Evolutionary conservation across 2,888 invertebrate species (phyloP).

Genomic region (Amphimallon solstitiale): DNA sequence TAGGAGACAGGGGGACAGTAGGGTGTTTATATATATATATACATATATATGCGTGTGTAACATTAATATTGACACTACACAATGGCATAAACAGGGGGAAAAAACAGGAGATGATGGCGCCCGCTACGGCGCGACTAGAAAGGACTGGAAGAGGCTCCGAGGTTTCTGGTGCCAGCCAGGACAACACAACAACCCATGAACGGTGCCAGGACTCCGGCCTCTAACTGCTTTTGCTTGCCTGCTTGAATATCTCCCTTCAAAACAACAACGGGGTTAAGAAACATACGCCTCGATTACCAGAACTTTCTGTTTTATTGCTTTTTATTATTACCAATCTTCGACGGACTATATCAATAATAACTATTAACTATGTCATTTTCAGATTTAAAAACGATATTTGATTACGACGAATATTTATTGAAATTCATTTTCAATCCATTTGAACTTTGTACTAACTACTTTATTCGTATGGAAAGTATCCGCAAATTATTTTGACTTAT

Average conservation of each 20-base stretch:
- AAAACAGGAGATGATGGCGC: slow-evolving; percentile 51
- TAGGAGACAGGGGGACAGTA: slow-evolving; percentile 22
- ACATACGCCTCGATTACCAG: slow-evolving; percentile 20
- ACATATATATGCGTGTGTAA: slow-evolving; percentile 50
- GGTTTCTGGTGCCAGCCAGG: slow-evolving; percentile 50
- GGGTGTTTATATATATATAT: slow-evolving; percentile 37
- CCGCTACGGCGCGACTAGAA: slow-evolving; percentile 55
- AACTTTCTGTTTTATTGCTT: slow-evolving; percentile 31
- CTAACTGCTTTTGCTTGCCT: slow-evolving; percentile 36
- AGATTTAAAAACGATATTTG: background rate
- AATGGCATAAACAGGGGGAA: slow-evolving; percentile 57
- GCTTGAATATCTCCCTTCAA: slow-evolving; percentile 43
- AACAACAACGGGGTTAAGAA: slow-evolving; percentile 53
- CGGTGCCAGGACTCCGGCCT: slow-evolving; percentile 48
- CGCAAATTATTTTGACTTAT: too few relatives aligned
- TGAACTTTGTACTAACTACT: too few relatives aligned
- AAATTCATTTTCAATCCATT: too few relatives aligned
- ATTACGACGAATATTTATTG: background rate
- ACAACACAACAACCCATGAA: slow-evolving; percentile 41
- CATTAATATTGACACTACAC: slow-evolving; percentile 56
- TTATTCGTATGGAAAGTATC: too few relatives aligned
- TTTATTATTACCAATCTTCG: slow-evolving; percentile 36
- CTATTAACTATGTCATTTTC: background rate
- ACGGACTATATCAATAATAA: slow-evolving; percentile 21
- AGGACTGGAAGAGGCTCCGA: slow-evolving; percentile 53